Evolutionary conservation across 2,797 vertebrate species (phyloP).

Genomic region (Chloroceryle inda): DNA sequence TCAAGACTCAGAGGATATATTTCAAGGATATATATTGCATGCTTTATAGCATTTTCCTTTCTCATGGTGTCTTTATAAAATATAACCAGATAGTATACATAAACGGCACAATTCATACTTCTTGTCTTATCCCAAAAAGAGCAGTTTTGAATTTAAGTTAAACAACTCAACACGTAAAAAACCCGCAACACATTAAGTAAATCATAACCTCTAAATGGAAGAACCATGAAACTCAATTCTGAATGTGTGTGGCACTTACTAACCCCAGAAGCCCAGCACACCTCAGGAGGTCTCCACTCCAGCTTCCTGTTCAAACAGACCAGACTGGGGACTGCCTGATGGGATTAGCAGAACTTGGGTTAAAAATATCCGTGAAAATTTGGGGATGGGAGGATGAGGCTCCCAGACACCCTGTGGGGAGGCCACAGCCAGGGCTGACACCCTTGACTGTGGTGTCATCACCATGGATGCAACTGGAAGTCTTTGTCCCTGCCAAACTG

Average conservation of each 20-base stretch:
- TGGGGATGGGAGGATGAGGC: neutral
- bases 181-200: neutral
- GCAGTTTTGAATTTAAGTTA: neutral
- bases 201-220: neutral
- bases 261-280: neutral
- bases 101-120: neutral
- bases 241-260: neutral
- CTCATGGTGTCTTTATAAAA: neutral
- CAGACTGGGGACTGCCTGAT: neutral
- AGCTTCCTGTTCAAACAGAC: neutral
- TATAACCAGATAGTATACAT: neutral
- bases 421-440: neutral
- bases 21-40: constrained; percentile 19
- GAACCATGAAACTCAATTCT: neutral
- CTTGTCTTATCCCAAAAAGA: neutral
- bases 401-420: neutral
- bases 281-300: neutral
- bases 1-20: constrained; percentile 14
- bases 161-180: constrained; percentile 3
- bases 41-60: constrained; percentile 12
- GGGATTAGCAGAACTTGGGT: neutral
- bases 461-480: neutral
- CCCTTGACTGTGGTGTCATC: neutral
- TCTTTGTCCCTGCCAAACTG: neutral
- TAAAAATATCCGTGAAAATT: neutral